Conservation (phyloP, 2,797 vertebrate genomes). For the Cirrhinus molitorella region DNA sequence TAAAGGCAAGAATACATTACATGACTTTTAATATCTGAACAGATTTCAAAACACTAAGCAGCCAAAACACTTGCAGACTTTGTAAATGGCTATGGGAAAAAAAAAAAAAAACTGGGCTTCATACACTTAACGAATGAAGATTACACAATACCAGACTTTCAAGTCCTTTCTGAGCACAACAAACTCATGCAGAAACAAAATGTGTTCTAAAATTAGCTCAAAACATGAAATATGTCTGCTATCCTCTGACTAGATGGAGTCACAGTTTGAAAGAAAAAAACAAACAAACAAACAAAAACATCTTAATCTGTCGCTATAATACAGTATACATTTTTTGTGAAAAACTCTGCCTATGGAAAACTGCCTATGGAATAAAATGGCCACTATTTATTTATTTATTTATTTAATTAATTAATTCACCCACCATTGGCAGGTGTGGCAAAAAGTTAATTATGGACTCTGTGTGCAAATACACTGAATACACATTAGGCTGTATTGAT, state of each 20-base stretch:
- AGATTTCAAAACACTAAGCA: neutral
- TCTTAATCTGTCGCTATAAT: neutral
- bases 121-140: neutral
- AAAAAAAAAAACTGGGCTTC: neutral
- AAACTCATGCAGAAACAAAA: neutral
- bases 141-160: neutral
- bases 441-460: neutral
- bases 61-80: neutral
- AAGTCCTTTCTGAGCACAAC: neutral
- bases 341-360: neutral
- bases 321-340: neutral
- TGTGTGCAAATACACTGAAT: neutral
- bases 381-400: neutral
- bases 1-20: neutral
- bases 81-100: neutral
- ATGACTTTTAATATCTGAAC: neutral
- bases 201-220: neutral
- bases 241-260: neutral
- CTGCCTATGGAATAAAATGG: neutral
- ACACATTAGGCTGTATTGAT: slow-evolving; percentile 11
- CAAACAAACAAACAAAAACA: too few species aligned
- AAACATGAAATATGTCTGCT: neutral
- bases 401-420: neutral
- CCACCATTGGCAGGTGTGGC: neutral
- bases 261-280: neutral